A percentile compares a stretch with the other conserved stretches of the same genome.
Evolutionary conservation across 1,140 invertebrate genomes (phyloP).

Genomic region (Bicyclus anynana): DNA sequence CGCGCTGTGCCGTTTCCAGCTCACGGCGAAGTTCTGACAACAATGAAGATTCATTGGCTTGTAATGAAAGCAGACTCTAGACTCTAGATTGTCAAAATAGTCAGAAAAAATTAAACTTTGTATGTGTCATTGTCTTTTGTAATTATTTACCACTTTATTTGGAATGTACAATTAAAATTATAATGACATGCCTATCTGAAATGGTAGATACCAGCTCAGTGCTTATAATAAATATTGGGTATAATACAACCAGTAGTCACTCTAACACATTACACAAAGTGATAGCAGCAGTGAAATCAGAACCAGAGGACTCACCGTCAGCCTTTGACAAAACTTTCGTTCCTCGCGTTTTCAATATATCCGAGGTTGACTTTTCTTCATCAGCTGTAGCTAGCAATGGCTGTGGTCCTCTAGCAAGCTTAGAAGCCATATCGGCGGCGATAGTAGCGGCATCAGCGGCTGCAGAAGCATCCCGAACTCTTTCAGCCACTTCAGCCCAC

Average conservation of each 20-base stretch:
- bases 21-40: slow-evolving; percentile 50
- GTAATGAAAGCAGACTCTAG: background rate
- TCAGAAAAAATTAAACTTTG: too few relatives aligned
- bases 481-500: slow-evolving; percentile 88
- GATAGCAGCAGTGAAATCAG: background rate
- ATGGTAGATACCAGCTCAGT: too few relatives aligned
- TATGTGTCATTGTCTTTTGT: too few relatives aligned
- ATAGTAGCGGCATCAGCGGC: slow-evolving; percentile 82
- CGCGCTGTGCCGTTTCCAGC: slow-evolving; percentile 49
- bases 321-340: slow-evolving; percentile 66
- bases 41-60: background rate
- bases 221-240: too few relatives aligned
- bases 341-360: slow-evolving; percentile 41
- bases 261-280: too few relatives aligned
- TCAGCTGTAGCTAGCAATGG: slow-evolving; percentile 39
- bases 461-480: slow-evolving; percentile 79
- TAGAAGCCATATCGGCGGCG: slow-evolving; percentile 76
- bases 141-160: too few relatives aligned
- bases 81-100: too few relatives aligned
- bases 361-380: slow-evolving; percentile 32
- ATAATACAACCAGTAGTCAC: too few relatives aligned
- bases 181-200: too few relatives aligned
- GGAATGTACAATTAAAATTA: too few relatives aligned
- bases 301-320: slow-evolving; percentile 43
- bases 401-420: slow-evolving; percentile 38